Base-by-base conservation (phyloP, 1,140 invertebrate genomes). In the Chironomus tepperi region DNA sequence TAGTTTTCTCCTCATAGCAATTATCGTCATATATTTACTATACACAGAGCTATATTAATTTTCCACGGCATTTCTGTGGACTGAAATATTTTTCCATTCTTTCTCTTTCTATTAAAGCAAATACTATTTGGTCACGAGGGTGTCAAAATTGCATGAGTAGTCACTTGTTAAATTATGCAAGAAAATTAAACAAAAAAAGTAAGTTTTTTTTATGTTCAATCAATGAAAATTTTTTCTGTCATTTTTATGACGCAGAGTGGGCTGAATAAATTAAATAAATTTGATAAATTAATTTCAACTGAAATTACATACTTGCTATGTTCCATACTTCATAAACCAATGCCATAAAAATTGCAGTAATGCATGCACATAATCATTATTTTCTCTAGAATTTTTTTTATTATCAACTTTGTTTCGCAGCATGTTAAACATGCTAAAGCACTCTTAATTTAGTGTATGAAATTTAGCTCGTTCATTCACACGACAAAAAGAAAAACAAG, bases 11-110 rank as follows among this genome's bases (percentile, higher is more conserved):
- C 24, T 34, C 24, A 34, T 57, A n/a, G n/a, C 9, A 57, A 57
- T 57, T 57, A 57, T 57, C 47, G 47, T 57, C 47, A 57, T n/a
- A 57, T 57, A 57, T n/a, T 57, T 57, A 34, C 24, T 34, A 34
- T 34, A 34, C 24, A 34, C 24, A 34, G 5, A 34, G 24, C 24
- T 34, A 34, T 34, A 34, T 34, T 34, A 34, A 34, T 34, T 34
- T 34, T 34, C 24, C 24, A 34, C 24, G 24, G 24, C 24, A 34
- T 34, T 34, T 34, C 24, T 34, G 24, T 34, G 24, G 5, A 34
- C 24, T 34, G 2, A 34, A 34, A 34, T 34, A n/a, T 34, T 34
- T 34, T 34, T 1, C 5, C 24, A 34, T 34, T 34, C 24, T 34
- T 34, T 34, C 24, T 34, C 24, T 1, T 34, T 34, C 24, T 34